phyloP scores from a whole-genome alignment of 2,797 vertebrate species.

The Poeciliopsis presidionis region DNA sequence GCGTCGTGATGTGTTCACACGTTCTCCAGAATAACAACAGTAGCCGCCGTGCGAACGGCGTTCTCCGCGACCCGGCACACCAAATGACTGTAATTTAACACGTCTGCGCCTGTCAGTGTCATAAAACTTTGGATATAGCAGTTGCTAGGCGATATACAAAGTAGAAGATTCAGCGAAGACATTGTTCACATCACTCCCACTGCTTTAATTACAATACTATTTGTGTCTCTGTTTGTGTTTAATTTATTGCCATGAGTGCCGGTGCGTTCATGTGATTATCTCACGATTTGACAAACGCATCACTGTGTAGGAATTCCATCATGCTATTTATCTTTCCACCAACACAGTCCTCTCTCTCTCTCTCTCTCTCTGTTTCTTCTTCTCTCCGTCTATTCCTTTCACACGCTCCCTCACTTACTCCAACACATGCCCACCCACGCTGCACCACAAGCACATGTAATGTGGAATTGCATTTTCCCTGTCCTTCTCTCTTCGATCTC shows the following conservation, averaged over 20 bases:
- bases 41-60: not conserved
- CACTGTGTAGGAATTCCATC: slow-evolving; percentile 38
- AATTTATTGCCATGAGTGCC: slow-evolving; percentile 26
- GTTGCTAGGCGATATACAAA: slow-evolving; percentile 26
- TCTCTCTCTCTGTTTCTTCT: slow-evolving; percentile 10
- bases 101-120: no score
- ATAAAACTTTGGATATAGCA: not conserved
- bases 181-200: slow-evolving; percentile 19
- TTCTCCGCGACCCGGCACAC: not conserved
- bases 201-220: slow-evolving; percentile 27
- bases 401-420: slow-evolving; percentile 46
- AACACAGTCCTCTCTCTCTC: slow-evolving; percentile 16
- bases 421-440: slow-evolving; percentile 69
- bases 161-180: not conserved
- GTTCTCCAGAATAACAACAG: not conserved
- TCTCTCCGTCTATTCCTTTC: slow-evolving; percentile 10
- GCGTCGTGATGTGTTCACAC: not conserved
- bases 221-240: slow-evolving; percentile 28
- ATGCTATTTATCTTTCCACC: slow-evolving; percentile 32
- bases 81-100: not conserved
- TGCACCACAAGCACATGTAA: slow-evolving; percentile 72
- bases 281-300: slow-evolving; percentile 45
- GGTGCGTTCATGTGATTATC: slow-evolving; percentile 18
- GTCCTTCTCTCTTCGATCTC: slow-evolving; percentile 27
- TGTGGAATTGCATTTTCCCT: slow-evolving; percentile 58